Evolutionary conservation across 2,888 invertebrate species (phyloP), one percentile per base, ranked within the genome.

Genomic region (Thecophora atra): DNA sequence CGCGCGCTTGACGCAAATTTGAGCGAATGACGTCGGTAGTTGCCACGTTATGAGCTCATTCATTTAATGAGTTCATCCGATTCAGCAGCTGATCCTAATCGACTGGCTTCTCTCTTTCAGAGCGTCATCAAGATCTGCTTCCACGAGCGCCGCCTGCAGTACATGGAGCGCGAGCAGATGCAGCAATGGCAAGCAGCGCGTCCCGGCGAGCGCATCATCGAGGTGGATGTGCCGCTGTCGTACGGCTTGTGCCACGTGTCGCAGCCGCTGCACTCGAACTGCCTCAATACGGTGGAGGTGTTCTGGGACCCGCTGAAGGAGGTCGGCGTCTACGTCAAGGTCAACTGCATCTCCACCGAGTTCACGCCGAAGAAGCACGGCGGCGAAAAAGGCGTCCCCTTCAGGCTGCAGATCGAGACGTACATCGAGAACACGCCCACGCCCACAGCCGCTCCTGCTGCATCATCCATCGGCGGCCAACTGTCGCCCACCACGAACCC

Each of bases 341-440:
- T 96, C 64, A 96, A 98, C 87, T 98, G 97, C 86, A 98, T 98
- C 81, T 97, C 97, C 75, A 98, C 98, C 0, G 98, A 98, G 87
- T 98, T 98, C 85, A 98, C 98, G 0, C 95, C 97, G 0, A 98
- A 97, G 86, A 98, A 98, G 83, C 98, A 98, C 86, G 98, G 98
- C 64, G 98, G 98, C 1, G 98, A 98, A 87, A 98, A 98, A 83
- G 98, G 98, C 0, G 98, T 98, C 0, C 98, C 98, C 0, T 98
- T 98, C 88, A 91, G 98, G 64, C 93, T 98, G 76, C 97, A 97
- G 87, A 94, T 98, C 77, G 98, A 98, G 88, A 97, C 97, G 0
- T 93, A 83, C 79, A 82, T 86, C 78, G 86, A 87, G 72, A 85
- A 80, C 76, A 78, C 80, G 58, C 81, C 78, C 67, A 63, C 72